Conservation (phyloP, 2,113 vertebrate genomes). For the Stegastes partitus region DNA sequence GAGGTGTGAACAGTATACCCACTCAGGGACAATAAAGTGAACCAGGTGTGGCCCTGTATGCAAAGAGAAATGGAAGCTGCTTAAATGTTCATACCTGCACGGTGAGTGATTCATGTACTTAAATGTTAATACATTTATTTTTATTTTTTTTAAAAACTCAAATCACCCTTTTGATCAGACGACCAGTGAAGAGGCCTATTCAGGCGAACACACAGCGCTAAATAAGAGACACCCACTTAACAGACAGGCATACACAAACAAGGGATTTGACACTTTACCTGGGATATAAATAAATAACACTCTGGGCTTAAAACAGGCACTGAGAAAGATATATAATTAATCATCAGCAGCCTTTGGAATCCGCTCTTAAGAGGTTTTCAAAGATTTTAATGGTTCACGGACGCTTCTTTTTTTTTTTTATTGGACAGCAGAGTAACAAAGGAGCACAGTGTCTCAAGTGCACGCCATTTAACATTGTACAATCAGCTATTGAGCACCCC, state of each 20-base stretch:
- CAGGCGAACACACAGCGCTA: not conserved
- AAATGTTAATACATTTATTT: slow-evolving; percentile 6
- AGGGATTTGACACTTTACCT: slow-evolving; percentile 46
- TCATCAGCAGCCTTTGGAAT: slow-evolving; percentile 33
- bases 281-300: slow-evolving; percentile 58
- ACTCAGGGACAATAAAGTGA: slow-evolving; percentile 42
- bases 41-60: slow-evolving; percentile 58
- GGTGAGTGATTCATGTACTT: slow-evolving; percentile 39
- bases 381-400: slow-evolving; percentile 39
- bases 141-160: not conserved
- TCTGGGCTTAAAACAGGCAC: slow-evolving; percentile 32
- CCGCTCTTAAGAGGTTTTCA: slow-evolving; percentile 45
- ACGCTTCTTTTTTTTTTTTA: slow-evolving; percentile 42
- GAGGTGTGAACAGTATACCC: slow-evolving; percentile 56
- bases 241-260: slow-evolving; percentile 44
- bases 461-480: slow-evolving; percentile 25
- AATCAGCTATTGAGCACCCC: slow-evolving; percentile 6
- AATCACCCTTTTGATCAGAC: not conserved
- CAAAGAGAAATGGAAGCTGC: slow-evolving; percentile 25
- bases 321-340: slow-evolving; percentile 47
- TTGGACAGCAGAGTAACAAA: slow-evolving; percentile 31
- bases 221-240: slow-evolving; percentile 24
- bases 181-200: not conserved
- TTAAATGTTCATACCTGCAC: slow-evolving; percentile 26
- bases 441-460: slow-evolving; percentile 12